Conservation (phyloP, 2,888 invertebrate species). For the Tanytarsus gracilentus region DNA sequence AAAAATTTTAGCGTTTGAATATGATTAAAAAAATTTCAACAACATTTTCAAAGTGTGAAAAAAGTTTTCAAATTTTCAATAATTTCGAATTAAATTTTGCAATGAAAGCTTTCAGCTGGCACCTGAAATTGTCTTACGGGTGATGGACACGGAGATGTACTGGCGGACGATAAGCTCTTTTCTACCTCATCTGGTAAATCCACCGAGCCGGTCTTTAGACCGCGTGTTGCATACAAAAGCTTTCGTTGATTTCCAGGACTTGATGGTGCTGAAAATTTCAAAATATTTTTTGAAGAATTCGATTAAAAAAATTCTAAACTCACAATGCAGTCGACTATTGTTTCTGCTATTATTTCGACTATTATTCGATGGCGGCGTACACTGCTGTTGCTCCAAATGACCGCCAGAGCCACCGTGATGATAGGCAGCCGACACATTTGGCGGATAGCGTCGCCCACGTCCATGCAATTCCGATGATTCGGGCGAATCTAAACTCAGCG, state of each 20-base stretch:
- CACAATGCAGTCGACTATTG: constrained; percentile 54
- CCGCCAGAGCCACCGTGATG: constrained; percentile 43
- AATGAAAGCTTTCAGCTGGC: not conserved
- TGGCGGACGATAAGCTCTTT: constrained; percentile 83
- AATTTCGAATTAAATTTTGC: constrained; percentile 2
- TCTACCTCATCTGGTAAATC: constrained; percentile 87
- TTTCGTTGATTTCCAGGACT: constrained; percentile 84
- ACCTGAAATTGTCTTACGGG: constrained; percentile 55
- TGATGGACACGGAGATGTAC: constrained; percentile 88
- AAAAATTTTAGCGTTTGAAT: not conserved
- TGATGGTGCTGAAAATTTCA: constrained; percentile 61
- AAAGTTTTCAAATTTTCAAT: not conserved
- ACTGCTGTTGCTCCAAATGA: constrained; percentile 43
- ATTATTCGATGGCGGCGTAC: constrained; percentile 46
- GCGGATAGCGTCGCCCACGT: constrained; percentile 51
- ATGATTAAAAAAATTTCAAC: not conserved
- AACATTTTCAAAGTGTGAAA: not conserved
- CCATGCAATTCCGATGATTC: constrained; percentile 78
- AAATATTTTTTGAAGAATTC: constrained; percentile 8
- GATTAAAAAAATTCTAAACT: constrained; percentile 37
- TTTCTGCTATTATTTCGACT: constrained; percentile 52
- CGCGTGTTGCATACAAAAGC: constrained; percentile 62
- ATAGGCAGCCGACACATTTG: constrained; percentile 39
- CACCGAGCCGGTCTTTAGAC: constrained; percentile 85
- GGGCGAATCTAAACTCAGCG: constrained; percentile 91